Percentiles rank a stretch among this genome's conserved stretches.
Conservation (phyloP, 1,140 invertebrate genomes). For the Formica selysi region DNA sequence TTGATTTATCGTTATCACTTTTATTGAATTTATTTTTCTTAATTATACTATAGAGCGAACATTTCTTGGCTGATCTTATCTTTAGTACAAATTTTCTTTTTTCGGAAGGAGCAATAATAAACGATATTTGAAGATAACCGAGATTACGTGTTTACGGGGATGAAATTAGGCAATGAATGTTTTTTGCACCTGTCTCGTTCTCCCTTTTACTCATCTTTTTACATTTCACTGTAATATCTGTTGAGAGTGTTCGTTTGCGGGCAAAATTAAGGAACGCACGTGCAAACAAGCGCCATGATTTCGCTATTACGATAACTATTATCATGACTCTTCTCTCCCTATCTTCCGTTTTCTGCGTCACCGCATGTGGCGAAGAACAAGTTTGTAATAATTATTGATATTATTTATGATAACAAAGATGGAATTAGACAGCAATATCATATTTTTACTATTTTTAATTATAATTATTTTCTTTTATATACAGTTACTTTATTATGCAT, state of each 20-base stretch:
- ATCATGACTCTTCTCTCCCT: background rate
- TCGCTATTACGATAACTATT: background rate
- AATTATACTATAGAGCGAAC: background rate
- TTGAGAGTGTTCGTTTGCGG: background rate
- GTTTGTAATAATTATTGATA: constrained; percentile 1
- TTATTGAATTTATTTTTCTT: background rate
- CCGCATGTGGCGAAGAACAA: background rate
- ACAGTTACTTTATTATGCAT: constrained; percentile 10
- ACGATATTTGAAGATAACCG: background rate
- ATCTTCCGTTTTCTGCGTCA: background rate
- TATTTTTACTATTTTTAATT: background rate
- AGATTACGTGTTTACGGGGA: background rate
- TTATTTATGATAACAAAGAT: background rate
- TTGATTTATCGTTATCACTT: background rate
- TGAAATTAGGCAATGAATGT: background rate
- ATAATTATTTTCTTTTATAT: background rate
- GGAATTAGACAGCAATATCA: background rate
- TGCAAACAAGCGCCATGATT: background rate
- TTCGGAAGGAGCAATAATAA: background rate
- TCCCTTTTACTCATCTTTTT: background rate
- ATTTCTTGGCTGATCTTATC: too few species aligned
- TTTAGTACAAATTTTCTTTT: background rate
- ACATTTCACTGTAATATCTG: background rate
- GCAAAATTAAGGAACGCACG: constrained; percentile 10
- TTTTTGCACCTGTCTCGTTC: background rate